Evolutionary conservation across 1,140 invertebrate species (phyloP), one percentile per base, ranked within the genome.

Genomic region (Mamestra configurata): DNA sequence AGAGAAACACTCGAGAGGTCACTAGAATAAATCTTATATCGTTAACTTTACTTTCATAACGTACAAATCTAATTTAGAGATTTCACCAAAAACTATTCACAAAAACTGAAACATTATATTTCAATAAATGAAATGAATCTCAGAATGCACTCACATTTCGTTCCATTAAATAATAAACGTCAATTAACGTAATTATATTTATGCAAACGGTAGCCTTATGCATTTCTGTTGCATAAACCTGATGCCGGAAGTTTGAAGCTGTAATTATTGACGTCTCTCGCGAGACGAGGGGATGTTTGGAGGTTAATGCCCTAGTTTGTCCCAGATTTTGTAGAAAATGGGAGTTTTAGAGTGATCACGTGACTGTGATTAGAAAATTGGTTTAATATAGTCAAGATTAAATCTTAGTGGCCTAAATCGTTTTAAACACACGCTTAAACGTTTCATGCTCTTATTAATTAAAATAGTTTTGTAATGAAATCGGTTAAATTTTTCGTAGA

Each of bases 161-260:
- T 77, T 68, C 35, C 24, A 27, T n/a, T 61, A 51, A 35, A 77
- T 77, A 51, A 35, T 64, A 64, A 64, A 77, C 27, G 24, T 68
- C 43, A 77, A 53, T 77, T 68, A 77, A 68, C 40, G 37, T 77
- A 53, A 77, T 68, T 37, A 22, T 13, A 68, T 77, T 77, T 68
- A 77, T 77, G 76, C 49, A 68, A 77, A 68, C 27, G 27, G 61
- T n/a, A 53, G 51, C 76, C 20, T 55, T 77, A 24, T 72, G 70
- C 59, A 64, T 64, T 64, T 64, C 15, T 64, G 57, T 77, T 77
- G 40, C 73, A 59, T 64, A 64, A 77, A 49, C 40, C 31, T 22
- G 8, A n/a, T 55, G 46, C 46, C 46, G 70, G 70, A 72, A 72
- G 70, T 72, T n/a, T 72, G 49, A 20, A 18, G 46, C 35, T 51